Conservation (phyloP, 92 coral and sea anemone genomes). For the Epizoanthus stellaris region DNA sequence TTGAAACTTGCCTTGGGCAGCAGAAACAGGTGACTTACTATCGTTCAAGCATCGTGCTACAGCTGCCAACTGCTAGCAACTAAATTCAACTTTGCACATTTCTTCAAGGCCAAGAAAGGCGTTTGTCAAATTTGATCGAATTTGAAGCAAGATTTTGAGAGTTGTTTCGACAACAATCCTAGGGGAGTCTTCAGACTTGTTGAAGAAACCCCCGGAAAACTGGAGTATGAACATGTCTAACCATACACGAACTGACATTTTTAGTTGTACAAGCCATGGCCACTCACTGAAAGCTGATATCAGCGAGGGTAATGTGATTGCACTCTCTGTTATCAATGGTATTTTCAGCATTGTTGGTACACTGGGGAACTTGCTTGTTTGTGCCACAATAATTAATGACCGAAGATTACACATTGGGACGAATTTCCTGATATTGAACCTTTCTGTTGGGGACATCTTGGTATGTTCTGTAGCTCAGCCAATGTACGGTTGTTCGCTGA, state of each 20-base stretch:
- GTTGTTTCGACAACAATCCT: no score
- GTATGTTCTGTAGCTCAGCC: constrained; percentile 30
- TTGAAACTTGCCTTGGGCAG: no score
- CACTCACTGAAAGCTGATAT: constrained; percentile 11
- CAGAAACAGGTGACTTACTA: no score
- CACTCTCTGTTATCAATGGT: constrained; percentile 10
- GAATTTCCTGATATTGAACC: constrained; percentile 29
- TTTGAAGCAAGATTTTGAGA: no score
- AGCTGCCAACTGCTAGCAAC: no score
- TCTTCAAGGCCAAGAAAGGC: no score
- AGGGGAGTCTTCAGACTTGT: no score
- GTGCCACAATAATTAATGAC: constrained; percentile 28
- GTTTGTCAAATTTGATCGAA: no score
- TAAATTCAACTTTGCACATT: no score
- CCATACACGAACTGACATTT: not conserved
- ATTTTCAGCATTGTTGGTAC: constrained; percentile 25
- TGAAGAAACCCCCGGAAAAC: no score
- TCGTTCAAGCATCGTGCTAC: no score
- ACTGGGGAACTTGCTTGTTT: constrained; percentile 27
- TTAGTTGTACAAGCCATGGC: not conserved
- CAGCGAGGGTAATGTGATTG: not conserved
- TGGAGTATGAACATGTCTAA: no score
- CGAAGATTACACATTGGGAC: constrained; percentile 32
- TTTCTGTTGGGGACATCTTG: constrained; percentile 27
- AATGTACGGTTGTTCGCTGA: constrained; percentile 4